Conservation (phyloP, 1,140 invertebrate species). For the Sitodiplosis mosellana region DNA sequence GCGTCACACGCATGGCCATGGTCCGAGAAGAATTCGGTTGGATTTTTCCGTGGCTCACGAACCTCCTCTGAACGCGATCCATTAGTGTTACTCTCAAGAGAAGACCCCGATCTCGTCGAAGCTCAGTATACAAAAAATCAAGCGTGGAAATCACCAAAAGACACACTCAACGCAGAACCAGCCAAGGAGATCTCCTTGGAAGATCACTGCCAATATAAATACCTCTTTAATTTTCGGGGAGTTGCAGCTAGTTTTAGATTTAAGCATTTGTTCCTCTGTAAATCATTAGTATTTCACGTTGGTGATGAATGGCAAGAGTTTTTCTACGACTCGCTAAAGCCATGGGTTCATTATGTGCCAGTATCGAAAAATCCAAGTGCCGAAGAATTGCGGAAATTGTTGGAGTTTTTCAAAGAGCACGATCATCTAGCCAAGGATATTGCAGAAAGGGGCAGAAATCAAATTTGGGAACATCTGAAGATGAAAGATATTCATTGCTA, state of each 20-base stretch:
- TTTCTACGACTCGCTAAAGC: constrained; percentile 79
- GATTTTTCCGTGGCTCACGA: constrained; percentile 85
- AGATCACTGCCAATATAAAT: constrained; percentile 85
- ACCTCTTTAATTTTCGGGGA: constrained; percentile 90
- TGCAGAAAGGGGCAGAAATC: constrained; percentile 59
- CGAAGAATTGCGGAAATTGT: constrained; percentile 44
- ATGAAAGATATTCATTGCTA: constrained; percentile 73
- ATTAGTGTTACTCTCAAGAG: constrained; percentile 68
- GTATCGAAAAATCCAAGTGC: constrained; percentile 48
- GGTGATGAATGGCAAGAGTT: constrained; percentile 92
- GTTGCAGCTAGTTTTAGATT: constrained; percentile 95
- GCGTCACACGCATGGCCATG: constrained; percentile 52
- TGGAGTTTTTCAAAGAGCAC: constrained; percentile 61
- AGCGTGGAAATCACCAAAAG: constrained; percentile 87
- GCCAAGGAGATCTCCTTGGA: constrained; percentile 78
- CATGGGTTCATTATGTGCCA: constrained; percentile 93
- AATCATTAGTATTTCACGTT: constrained; percentile 89
- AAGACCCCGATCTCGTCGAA: constrained; percentile 61
- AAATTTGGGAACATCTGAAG: constrained; percentile 68
- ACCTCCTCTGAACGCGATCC: constrained; percentile 81
- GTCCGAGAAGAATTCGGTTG: constrained; percentile 54
- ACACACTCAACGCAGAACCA: constrained; percentile 65
- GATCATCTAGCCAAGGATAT: constrained; percentile 60
- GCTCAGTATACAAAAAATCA: constrained; percentile 96
- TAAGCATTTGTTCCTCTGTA: constrained; percentile 88